Percentiles rank a stretch among this genome's conserved stretches.
phyloP scores from a whole-genome alignment of 2,888 invertebrate genomes.

The Nomada ruficornis region DNA sequence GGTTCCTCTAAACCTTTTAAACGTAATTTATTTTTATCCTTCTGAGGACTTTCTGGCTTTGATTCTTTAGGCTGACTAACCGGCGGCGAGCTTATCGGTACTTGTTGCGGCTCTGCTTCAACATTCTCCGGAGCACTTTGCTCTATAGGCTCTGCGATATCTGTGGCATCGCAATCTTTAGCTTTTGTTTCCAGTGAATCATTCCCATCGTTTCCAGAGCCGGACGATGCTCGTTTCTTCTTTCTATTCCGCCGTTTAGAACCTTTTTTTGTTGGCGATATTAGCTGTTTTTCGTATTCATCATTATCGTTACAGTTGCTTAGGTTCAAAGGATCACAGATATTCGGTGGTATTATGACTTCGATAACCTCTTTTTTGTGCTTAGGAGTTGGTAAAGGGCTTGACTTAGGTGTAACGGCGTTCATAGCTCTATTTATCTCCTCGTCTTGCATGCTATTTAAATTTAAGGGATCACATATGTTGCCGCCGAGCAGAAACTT shows the following conservation, averaged over 20 bases:
- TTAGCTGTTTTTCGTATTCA: slow-evolving; percentile 92
- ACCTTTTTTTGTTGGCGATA: slow-evolving; percentile 88
- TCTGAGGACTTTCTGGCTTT: slow-evolving; percentile 73
- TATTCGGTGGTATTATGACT: slow-evolving; percentile 96
- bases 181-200: slow-evolving; percentile 85
- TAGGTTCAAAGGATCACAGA: slow-evolving; percentile 95
- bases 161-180: slow-evolving; percentile 69
- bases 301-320: slow-evolving; percentile 89
- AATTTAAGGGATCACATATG: slow-evolving; percentile 96
- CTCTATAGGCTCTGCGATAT: slow-evolving; percentile 46
- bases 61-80: slow-evolving; percentile 61
- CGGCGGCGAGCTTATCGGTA: slow-evolving; percentile 37
- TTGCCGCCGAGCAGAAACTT: slow-evolving; percentile 97
- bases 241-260: slow-evolving; percentile 89
- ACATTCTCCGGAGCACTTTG: slow-evolving; percentile 23
- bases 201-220: slow-evolving; percentile 83
- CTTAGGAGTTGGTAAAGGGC: slow-evolving; percentile 94
- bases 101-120: slow-evolving; percentile 30
- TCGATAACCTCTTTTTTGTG: slow-evolving; percentile 92
- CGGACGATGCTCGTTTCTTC: slow-evolving; percentile 86
- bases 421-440: slow-evolving; percentile 92
- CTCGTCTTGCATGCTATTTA: slow-evolving; percentile 95
- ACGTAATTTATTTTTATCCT: slow-evolving; percentile 78
- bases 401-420: slow-evolving; percentile 96
- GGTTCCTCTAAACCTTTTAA: slow-evolving; percentile 80